Evolutionary conservation across 2,113 vertebrate genomes (phyloP).

Genomic region (Neodontobutis hainanensis): DNA sequence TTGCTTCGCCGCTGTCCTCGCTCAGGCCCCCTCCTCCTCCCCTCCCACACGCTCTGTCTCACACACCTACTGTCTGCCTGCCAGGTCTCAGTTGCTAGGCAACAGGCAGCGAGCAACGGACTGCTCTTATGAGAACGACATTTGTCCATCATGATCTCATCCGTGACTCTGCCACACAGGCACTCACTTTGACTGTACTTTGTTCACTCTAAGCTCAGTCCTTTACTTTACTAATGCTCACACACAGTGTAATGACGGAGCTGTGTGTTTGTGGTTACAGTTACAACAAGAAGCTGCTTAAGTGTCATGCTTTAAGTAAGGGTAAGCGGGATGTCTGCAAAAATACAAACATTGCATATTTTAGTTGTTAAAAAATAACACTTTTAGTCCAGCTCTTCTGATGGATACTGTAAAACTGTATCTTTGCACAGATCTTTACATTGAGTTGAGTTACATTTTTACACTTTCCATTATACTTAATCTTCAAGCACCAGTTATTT

Average conservation of each 20-base stretch:
- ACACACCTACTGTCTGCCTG: conserved; percentile 81
- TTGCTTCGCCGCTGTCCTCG: conserved; percentile 41
- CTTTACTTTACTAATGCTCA: not conserved
- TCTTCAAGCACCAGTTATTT: too few species aligned
- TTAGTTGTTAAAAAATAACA: too few species aligned
- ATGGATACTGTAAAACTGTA: too few species aligned
- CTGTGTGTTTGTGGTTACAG: not conserved
- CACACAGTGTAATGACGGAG: not conserved
- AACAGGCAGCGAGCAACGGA: conserved; percentile 74
- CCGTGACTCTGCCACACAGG: conserved; percentile 27
- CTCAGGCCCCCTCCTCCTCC: conserved; percentile 41
- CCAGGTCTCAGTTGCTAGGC: conserved; percentile 84
- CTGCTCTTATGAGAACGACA: conserved; percentile 78
- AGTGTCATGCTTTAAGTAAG: not conserved
- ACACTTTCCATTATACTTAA: too few species aligned
- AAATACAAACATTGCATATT: not conserved
- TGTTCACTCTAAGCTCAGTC: not conserved
- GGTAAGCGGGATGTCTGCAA: not conserved
- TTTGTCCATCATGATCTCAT: conserved; percentile 77
- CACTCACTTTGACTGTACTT: not conserved
- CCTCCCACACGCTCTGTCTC: conserved; percentile 73
- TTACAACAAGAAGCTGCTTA: not conserved
- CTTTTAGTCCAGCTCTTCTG: too few species aligned
- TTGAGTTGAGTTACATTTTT: too few species aligned
- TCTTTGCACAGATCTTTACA: too few species aligned